Conservation (phyloP, 1,140 invertebrate genomes). For the Eulimnadia texana region DNA sequence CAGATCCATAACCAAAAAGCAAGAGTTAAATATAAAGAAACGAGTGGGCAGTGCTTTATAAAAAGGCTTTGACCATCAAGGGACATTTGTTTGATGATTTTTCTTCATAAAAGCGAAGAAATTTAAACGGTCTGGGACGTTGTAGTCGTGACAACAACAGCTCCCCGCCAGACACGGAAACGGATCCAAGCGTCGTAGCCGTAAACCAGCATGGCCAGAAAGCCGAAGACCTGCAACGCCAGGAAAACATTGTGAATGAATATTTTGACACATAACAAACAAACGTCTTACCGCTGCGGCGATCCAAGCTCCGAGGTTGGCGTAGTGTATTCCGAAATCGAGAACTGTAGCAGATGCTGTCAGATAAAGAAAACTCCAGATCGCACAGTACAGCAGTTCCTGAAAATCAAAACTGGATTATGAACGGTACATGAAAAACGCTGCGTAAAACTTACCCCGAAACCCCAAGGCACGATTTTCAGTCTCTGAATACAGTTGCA, state of each 20-base stretch:
- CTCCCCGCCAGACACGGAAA: neutral
- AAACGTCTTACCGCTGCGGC: constrained; percentile 6
- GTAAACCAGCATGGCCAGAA: constrained; percentile 1
- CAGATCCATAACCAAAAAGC: too few relatives aligned
- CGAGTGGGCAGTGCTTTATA: neutral
- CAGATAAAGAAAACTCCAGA: neutral
- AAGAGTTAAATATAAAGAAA: too few relatives aligned
- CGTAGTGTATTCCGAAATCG: neutral
- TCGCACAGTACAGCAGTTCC: neutral
- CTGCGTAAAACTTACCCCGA: neutral
- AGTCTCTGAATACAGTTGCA: constrained; percentile 1
- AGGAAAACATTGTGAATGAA: neutral
- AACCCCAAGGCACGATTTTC: neutral
- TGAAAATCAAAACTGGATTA: neutral
- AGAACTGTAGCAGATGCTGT: neutral
- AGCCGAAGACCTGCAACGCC: constrained; percentile 9
- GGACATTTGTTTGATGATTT: neutral
- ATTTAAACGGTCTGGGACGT: neutral
- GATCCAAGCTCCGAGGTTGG: neutral
- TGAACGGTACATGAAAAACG: neutral
- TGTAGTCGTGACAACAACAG: neutral
- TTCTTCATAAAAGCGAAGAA: too few relatives aligned
- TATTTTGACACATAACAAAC: neutral
- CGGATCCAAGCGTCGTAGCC: neutral
- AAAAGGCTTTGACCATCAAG: neutral